Evolutionary conservation across 2,888 invertebrate species (phyloP), one percentile per base, ranked within the genome.

Genomic region (Tetranychus truncatus): DNA sequence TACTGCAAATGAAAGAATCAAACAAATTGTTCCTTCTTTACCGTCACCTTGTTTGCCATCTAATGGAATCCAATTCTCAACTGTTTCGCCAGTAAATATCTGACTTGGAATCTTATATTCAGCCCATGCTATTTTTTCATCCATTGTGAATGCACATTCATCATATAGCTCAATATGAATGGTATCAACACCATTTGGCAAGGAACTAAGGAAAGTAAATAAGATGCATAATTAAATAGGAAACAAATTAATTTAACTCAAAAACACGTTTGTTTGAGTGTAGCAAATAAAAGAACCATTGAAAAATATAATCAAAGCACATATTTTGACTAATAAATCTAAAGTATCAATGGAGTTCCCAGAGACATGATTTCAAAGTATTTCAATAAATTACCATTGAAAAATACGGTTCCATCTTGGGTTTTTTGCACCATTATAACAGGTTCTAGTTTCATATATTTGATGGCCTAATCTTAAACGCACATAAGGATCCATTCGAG

Each of bases 351-450:
- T 3, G 2, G 34, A 34, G 5, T 34, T 34, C 34, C 0, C 34
- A 34, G 34, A 34, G 34, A 34, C 34, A 34, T 34, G 34, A 34
- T 34, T 34, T 34, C 34, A 34, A 34, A 34, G 5, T 34, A 34
- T 34, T 34, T 34, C 34, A 34, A 34, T 34, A 34, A 34, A 34
- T 83, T 84, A 92, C 91, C 91, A 91, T 81, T 92, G 91, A 79
- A 96, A 89, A 74, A 91, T 90, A 85, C 95, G 93, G 84, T 95
- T 94, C 96, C 96, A 97, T 78, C 90, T 86, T 5, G 97, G 97
- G 81, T 89, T 92, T 83, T 94, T 95, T 44, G 93, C 93, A 55
- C 95, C 97, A 84, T 92, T 95, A 77, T 91, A 88, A 82, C 77
- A 74, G 20, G 77, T 77, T 72, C 67, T 76, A 6, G 79, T 96